Base-by-base conservation (phyloP, 2,888 invertebrate species). In the Empis stercorea region DNA sequence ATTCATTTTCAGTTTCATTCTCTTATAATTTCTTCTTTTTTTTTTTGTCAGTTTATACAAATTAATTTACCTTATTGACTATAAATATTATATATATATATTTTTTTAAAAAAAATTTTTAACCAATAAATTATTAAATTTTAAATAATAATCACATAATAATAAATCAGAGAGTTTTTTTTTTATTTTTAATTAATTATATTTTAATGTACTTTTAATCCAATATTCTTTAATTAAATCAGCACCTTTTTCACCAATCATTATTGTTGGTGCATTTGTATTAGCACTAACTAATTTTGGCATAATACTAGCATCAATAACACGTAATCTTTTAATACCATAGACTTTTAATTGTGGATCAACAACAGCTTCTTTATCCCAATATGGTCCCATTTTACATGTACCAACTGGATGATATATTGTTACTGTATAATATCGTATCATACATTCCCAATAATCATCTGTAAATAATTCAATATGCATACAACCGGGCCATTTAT, bases 171-270 rank as follows among this genome's bases (percentile, higher is more conserved):
- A 27, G 23, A 7, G 23, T 27, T 27, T 27, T 6, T 27, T 27
- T 27, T 6, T 20, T 20, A 27, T 7, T 7, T 27, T 40, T 23
- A 74, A 75, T n/a, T n/a, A n/a, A n/a, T n/a, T n/a, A n/a, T 53
- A 67, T 71, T 0, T 61, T 80, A 44, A 55, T 79, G 37, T 65
- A 71, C 76, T 71, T 54, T 79, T 81, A 48, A 82, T 66, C 88
- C 88, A 89, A 61, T 76, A 82, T 55, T 86, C 81, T 62, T 88
- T 89, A 43, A 92, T 84, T 76, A 92, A 75, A 60, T 92, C 89
- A 10, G 89, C 76, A 0, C 85, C 89, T 63, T 91, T 92, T 62
- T 92, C 92, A 0, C 81, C 92, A 42, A 92, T 83, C 91, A 92
- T 92, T 30, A 92, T 87, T 1, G 78, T 79, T 0, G 88, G 88